Percentiles rank a stretch among this genome's conserved stretches.
These are phyloP conservation scores for Drosophila pandora DNA, from an alignment of 1,140 invertebrate species.

Conservation along the genomic window DNA sequence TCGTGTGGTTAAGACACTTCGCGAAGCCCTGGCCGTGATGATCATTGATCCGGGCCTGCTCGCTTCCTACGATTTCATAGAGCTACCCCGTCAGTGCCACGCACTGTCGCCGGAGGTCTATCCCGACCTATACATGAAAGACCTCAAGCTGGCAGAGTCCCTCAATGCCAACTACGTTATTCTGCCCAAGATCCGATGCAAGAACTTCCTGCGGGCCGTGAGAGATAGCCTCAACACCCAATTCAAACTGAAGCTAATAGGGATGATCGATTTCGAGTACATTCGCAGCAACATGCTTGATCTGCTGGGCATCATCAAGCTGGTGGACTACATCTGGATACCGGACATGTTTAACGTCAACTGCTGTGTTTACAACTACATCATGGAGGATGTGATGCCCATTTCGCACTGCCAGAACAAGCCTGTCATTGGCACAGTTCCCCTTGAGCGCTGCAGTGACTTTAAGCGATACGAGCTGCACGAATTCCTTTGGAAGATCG, in stretches of 20 bases:
- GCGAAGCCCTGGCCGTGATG: constrained; percentile 61
- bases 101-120: constrained; percentile 32
- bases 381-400: constrained; percentile 74
- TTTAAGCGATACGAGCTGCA: constrained; percentile 76
- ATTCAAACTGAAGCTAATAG: constrained; percentile 62
- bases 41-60: constrained; percentile 70
- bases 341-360: constrained; percentile 70
- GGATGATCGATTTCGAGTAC: constrained; percentile 77
- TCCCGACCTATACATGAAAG: constrained; percentile 42
- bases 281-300: constrained; percentile 76
- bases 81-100: constrained; percentile 74
- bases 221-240: constrained; percentile 30
- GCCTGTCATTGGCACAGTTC: constrained; percentile 74
- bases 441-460: constrained; percentile 73
- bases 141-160: constrained; percentile 42
- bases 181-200: constrained; percentile 72
- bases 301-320: constrained; percentile 70
- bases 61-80: constrained; percentile 73
- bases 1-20: constrained; percentile 68
- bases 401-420: constrained; percentile 68
- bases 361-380: constrained; percentile 68
- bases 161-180: constrained; percentile 66
- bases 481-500: constrained; percentile 73
- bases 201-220: constrained; percentile 56
- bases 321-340: constrained; percentile 78